A percentile compares a stretch with the other conserved stretches of the same genome.
phyloP scores from a whole-genome alignment of 2,888 invertebrate species.

The Parnassius glacialis region DNA sequence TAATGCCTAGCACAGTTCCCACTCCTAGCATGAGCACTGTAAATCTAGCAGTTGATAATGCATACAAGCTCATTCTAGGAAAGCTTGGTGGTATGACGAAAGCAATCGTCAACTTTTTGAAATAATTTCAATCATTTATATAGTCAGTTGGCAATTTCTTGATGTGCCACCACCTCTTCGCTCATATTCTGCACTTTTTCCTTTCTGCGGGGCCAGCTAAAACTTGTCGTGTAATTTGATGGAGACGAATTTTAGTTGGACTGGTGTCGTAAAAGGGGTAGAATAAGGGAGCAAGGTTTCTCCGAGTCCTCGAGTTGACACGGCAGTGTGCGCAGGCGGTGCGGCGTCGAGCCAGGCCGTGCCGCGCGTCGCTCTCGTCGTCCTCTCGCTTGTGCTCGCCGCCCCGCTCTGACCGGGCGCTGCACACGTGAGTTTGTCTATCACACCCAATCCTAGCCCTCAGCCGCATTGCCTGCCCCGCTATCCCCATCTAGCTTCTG shows the following conservation, averaged over 20 bases:
- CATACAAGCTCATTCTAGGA: constrained; percentile 23
- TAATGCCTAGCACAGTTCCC: constrained; percentile 13
- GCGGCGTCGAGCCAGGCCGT: constrained; percentile 62
- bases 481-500: constrained; percentile 7
- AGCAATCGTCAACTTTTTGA: constrained; percentile 1
- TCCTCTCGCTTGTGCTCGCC: constrained; percentile 67
- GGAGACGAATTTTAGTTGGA: constrained; percentile 15
- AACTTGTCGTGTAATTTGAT: not conserved
- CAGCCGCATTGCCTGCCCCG: constrained; percentile 32
- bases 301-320: constrained; percentile 42
- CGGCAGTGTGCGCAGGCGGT: constrained; percentile 70
- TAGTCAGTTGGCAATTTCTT: constrained; percentile 1
- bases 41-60: constrained; percentile 8
- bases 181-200: constrained; percentile 20
- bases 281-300: constrained; percentile 31
- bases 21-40: constrained; percentile 26
- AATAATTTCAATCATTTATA: not conserved
- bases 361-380: constrained; percentile 63
- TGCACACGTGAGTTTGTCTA: constrained; percentile 68
- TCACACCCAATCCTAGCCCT: constrained; percentile 33
- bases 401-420: constrained; percentile 75
- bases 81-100: constrained; percentile 16
- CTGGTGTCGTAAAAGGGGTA: constrained; percentile 13
- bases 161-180: constrained; percentile 19
- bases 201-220: constrained; percentile 7